phyloP scores from a whole-genome alignment of 2,888 invertebrate genomes.

The Capitulum mitella region DNA sequence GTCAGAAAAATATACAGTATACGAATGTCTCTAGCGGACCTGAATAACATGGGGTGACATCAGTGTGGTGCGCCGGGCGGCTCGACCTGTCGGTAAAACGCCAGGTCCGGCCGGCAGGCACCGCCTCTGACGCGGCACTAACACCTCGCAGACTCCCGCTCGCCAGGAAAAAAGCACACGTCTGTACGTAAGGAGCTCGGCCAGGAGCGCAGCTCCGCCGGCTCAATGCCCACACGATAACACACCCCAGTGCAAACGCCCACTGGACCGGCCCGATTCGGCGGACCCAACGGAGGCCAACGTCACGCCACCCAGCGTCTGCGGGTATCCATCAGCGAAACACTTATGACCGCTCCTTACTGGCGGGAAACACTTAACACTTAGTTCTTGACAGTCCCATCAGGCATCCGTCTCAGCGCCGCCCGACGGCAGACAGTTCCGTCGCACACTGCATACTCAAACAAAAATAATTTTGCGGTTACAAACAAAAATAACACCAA shows the following conservation, averaged over 20 bases:
- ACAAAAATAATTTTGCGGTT: background rate
- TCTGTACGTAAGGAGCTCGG: too few relatives aligned
- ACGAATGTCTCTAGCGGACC: background rate
- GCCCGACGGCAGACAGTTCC: background rate
- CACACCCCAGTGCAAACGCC: background rate
- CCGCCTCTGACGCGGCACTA: too few relatives aligned
- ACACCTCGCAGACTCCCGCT: too few relatives aligned
- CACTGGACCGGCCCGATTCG: background rate
- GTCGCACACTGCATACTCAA: too few relatives aligned
- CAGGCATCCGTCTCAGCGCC: background rate
- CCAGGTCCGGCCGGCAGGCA: background rate
- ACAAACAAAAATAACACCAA: background rate
- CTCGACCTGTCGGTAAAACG: background rate
- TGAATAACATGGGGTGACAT: background rate
- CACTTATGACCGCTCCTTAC: too few relatives aligned
- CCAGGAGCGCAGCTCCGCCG: background rate
- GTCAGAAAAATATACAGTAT: conserved; percentile 21
- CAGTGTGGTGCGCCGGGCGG: background rate
- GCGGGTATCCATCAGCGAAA: too few relatives aligned
- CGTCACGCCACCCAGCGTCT: too few relatives aligned
- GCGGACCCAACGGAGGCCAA: background rate
- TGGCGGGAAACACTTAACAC: background rate
- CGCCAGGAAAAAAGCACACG: too few relatives aligned
- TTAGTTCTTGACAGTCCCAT: background rate
- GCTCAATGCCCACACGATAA: background rate